Evolutionary conservation across 2,113 vertebrate species (phyloP).

Genomic region (Sceloporus undulatus): DNA sequence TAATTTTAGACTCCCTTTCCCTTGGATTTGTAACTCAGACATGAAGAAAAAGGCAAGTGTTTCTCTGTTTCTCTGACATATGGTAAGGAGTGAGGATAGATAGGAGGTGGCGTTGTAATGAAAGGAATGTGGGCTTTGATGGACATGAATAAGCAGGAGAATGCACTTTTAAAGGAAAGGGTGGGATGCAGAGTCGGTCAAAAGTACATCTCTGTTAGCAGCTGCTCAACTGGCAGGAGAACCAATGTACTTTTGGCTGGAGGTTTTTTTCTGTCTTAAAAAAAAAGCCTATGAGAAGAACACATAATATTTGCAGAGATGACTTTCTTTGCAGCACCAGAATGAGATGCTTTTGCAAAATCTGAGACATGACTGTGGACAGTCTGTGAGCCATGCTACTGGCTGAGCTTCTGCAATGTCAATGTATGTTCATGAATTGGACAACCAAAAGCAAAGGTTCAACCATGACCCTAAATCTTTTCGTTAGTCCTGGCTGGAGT

Average conservation of each 20-base stretch:
- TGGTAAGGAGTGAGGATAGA: neutral
- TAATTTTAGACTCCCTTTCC: conserved; percentile 75
- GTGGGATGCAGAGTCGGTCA: neutral
- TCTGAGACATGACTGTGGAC: neutral
- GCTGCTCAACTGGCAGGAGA: neutral
- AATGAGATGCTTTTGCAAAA: neutral
- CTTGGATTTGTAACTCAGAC: conserved; percentile 59
- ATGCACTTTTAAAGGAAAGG: neutral
- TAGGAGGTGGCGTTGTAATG: no score
- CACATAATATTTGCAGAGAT: neutral
- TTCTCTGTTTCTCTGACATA: neutral
- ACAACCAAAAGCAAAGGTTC: neutral
- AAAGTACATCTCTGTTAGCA: neutral
- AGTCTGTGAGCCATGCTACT: no score
- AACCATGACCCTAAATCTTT: no score
- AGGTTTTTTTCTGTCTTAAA: neutral
- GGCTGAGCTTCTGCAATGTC: neutral
- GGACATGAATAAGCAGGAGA: neutral
- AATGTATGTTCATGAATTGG: neutral
- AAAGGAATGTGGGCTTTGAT: neutral
- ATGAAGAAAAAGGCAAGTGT: conserved; percentile 51
- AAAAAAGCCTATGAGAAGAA: neutral
- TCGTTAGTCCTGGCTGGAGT: no score
- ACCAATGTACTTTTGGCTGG: no score
- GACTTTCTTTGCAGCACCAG: neutral